These are phyloP conservation scores for Diplodus sargus DNA, from an alignment of 2,797 vertebrate species.

Conservation along the genomic window DNA sequence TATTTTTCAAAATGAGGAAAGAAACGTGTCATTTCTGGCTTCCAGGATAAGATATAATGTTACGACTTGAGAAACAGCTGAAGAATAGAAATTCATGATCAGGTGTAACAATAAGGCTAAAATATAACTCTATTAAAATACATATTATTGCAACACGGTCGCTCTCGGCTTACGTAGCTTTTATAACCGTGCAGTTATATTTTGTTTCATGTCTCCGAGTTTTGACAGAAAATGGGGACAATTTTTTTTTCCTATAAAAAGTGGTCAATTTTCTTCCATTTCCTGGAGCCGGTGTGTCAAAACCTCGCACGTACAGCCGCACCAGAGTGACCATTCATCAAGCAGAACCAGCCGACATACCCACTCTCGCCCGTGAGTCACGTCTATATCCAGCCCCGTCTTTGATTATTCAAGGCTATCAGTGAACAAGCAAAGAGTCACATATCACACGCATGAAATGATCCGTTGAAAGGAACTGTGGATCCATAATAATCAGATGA, in stretches of 20 bases:
- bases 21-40: neutral
- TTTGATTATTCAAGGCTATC: conserved; percentile 51
- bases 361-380: conserved; percentile 1
- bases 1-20: neutral
- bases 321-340: neutral
- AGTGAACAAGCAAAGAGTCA: conserved; percentile 46
- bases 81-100: neutral
- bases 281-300: neutral
- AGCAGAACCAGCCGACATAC: neutral
- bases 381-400: conserved; percentile 13
- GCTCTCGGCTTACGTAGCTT: neutral
- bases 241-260: too few species aligned
- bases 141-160: too few species aligned
- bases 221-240: too few species aligned
- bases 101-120: neutral
- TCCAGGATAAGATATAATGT: neutral
- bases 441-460: conserved; percentile 61
- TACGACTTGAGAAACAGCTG: neutral
- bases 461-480: conserved; percentile 57
- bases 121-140: neutral
- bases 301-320: neutral
- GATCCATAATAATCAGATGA: conserved; percentile 68
- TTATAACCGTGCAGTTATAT: neutral
- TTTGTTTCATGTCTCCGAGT: neutral
- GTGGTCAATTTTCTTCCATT: neutral